These are phyloP conservation scores for Platypus cylindrus DNA, from an alignment of 2,888 invertebrate genomes.

Conservation along the genomic window DNA sequence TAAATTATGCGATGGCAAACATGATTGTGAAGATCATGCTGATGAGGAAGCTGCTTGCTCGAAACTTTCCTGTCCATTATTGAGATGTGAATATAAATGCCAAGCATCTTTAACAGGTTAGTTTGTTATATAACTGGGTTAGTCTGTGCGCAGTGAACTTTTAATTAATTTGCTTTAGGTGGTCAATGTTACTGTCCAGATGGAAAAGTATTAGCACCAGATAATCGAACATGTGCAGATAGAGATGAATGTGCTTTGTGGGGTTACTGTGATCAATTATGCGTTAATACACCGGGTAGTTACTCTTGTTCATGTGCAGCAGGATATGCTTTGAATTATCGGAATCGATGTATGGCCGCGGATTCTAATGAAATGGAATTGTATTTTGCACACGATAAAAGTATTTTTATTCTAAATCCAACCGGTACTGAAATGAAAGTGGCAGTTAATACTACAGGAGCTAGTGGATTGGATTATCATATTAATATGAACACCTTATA, in stretches of 20 bases:
- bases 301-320: constrained; percentile 74
- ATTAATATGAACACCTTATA: constrained; percentile 63
- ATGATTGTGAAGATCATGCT: constrained; percentile 82
- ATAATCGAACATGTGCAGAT: constrained; percentile 81
- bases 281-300: constrained; percentile 75
- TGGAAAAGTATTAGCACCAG: constrained; percentile 70
- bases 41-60: constrained; percentile 84
- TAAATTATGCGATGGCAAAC: constrained; percentile 81
- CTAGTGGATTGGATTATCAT: constrained; percentile 78
- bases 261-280: constrained; percentile 92
- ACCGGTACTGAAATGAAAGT: constrained; percentile 49
- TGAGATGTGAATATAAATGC: constrained; percentile 86
- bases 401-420: constrained; percentile 56
- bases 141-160: not conserved
- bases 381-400: constrained; percentile 58
- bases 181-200: constrained; percentile 82
- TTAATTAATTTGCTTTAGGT: constrained; percentile 36
- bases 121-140: not conserved
- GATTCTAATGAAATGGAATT: constrained; percentile 47
- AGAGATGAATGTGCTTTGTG: constrained; percentile 84
- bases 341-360: constrained; percentile 45
- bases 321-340: constrained; percentile 32
- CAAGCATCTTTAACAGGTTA: constrained; percentile 60
- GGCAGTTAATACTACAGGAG: constrained; percentile 71
- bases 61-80: constrained; percentile 63